A percentile compares a stretch with the other conserved stretches of the same genome.
Evolutionary conservation across 2,113 vertebrate species (phyloP).

Genomic region (Vulpes vulpes): DNA sequence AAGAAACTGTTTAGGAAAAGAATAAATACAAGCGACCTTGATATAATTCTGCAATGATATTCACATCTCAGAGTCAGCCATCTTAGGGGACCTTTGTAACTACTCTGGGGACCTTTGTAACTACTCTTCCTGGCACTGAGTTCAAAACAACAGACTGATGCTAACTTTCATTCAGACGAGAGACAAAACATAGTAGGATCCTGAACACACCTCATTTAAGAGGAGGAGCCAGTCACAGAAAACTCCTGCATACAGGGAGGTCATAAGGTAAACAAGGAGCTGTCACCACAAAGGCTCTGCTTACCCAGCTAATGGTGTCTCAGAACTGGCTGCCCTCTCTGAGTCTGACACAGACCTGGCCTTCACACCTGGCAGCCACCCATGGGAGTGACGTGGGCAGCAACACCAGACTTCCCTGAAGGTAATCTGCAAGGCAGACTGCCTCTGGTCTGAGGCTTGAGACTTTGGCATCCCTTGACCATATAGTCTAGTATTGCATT

Average conservation of each 20-base stretch:
- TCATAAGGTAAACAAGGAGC: accelerated
- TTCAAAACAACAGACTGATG: constrained; percentile 35
- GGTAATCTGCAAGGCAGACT: neutral
- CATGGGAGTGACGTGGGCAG: neutral
- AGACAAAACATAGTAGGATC: neutral
- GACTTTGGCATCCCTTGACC: neutral
- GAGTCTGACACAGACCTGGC: too few species aligned
- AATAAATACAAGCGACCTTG: constrained; percentile 63
- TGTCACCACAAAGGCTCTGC: accelerated
- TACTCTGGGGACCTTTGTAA: neutral
- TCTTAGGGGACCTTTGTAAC: neutral
- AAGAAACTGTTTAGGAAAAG: constrained; percentile 60
- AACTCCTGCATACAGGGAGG: neutral
- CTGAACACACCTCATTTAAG: neutral
- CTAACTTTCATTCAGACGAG: neutral
- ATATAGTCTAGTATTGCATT: neutral
- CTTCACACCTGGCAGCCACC: neutral
- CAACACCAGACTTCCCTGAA: neutral
- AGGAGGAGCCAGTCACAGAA: neutral
- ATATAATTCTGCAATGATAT: constrained; percentile 26
- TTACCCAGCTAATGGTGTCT: neutral
- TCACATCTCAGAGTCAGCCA: neutral
- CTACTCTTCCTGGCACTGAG: neutral
- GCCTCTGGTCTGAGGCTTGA: neutral
- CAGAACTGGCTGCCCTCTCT: accelerated